These are phyloP conservation scores for Salpingus planirostris DNA, from an alignment of 2,888 invertebrate species.

Conservation along the genomic window DNA sequence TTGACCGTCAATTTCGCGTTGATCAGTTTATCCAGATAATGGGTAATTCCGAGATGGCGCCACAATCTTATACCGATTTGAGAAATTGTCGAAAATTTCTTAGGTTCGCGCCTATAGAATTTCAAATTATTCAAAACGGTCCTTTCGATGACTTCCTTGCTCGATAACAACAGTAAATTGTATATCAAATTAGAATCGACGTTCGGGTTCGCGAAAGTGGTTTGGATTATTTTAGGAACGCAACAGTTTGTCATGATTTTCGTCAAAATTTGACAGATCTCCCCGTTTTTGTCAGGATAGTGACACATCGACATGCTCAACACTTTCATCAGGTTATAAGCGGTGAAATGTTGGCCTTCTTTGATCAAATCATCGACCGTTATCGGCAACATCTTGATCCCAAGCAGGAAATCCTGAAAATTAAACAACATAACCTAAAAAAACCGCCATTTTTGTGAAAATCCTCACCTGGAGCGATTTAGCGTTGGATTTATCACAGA, in stretches of 20 bases:
- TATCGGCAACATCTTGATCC: slow-evolving; percentile 24
- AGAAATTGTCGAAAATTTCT: slow-evolving; percentile 25
- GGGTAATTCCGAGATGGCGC: slow-evolving; percentile 14
- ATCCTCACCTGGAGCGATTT: neutral
- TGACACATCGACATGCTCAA: slow-evolving; percentile 18
- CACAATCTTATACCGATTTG: slow-evolving; percentile 22
- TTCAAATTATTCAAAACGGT: slow-evolving; percentile 20
- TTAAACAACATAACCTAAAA: no score
- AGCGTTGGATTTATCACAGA: neutral
- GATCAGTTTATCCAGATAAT: slow-evolving; percentile 14
- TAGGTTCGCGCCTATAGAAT: slow-evolving; percentile 24
- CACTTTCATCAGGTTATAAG: slow-evolving; percentile 23
- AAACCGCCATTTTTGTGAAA: neutral
- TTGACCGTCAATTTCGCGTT: slow-evolving; percentile 19
- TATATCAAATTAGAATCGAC: slow-evolving; percentile 37
- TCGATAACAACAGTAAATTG: slow-evolving; percentile 30
- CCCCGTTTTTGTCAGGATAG: slow-evolving; percentile 6
- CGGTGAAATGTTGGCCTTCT: slow-evolving; percentile 27
- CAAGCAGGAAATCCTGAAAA: slow-evolving; percentile 8
- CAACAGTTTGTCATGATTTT: slow-evolving; percentile 20
- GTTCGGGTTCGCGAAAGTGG: no score
- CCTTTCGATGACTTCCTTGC: slow-evolving; percentile 14
- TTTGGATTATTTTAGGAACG: slow-evolving; percentile 31
- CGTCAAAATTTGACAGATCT: slow-evolving; percentile 10
- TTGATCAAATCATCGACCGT: slow-evolving; percentile 22